Conservation (phyloP, 2,888 invertebrate genomes). For the Magallana nippona region DNA sequence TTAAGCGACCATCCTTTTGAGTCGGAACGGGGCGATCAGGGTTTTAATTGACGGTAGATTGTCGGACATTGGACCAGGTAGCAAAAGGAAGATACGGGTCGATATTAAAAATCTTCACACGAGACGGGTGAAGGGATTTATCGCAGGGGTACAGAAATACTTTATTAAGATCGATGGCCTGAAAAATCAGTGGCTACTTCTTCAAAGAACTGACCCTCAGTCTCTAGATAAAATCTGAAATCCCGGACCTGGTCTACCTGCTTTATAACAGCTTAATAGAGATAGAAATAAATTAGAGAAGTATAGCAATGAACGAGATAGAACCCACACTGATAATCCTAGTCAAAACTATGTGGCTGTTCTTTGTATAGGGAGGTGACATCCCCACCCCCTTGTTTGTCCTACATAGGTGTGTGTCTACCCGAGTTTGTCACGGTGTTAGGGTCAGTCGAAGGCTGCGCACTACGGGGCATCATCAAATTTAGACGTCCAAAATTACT, state of each 20-base stretch:
- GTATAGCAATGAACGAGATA: neutral
- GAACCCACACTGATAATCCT: too few relatives aligned
- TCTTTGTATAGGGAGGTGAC: neutral
- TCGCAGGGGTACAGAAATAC: conserved; percentile 12
- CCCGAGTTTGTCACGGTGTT: conserved; percentile 13
- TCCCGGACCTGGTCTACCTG: neutral
- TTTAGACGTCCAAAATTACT: conserved; percentile 29
- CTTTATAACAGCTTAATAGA: neutral
- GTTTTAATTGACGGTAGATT: conserved; percentile 27
- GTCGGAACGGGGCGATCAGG: conserved; percentile 11
- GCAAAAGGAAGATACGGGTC: neutral
- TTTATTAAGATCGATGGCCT: conserved; percentile 18
- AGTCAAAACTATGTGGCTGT: too few relatives aligned
- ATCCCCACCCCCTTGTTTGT: conserved; percentile 21
- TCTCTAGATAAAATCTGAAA: conserved; percentile 8
- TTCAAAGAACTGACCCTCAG: neutral
- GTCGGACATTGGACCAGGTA: conserved; percentile 20
- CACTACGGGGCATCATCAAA: conserved; percentile 16
- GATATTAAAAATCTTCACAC: conserved; percentile 20
- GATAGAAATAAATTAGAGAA: neutral
- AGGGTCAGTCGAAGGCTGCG: conserved; percentile 14
- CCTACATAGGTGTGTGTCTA: conserved; percentile 21
- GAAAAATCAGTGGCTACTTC: neutral
- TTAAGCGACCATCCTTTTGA: conserved; percentile 34
- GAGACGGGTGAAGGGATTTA: conserved; percentile 18